Evolutionary conservation across 1,140 invertebrate genomes (phyloP).

Genomic region (Drosophila hydei): DNA sequence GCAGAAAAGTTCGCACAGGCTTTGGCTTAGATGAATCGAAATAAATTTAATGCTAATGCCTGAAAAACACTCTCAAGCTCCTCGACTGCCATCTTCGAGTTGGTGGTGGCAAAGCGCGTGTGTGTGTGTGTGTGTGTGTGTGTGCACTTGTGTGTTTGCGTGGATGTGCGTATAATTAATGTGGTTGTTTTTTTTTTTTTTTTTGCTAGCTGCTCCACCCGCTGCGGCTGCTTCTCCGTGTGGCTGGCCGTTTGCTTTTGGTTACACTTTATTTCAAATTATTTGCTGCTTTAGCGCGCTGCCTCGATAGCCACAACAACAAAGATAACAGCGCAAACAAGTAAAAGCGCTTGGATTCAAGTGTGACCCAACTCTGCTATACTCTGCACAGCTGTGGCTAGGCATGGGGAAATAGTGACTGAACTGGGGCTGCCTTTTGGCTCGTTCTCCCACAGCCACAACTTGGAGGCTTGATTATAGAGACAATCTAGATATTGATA

Average conservation of each 20-base stretch:
- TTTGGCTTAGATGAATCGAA: conserved; percentile 53
- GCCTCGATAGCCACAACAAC: conserved; percentile 3
- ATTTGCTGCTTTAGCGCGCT: conserved; percentile 60
- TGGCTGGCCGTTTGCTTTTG: conserved; percentile 53
- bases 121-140: background rate
- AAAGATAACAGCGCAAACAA: conserved; percentile 25
- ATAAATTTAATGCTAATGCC: conserved; percentile 70
- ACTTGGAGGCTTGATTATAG: too few relatives aligned
- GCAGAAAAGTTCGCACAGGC: background rate
- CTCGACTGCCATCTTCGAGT: conserved; percentile 26
- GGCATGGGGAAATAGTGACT: too few relatives aligned
- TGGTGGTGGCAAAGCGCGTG: background rate
- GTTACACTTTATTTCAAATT: conserved; percentile 75
- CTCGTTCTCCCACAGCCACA: too few relatives aligned
- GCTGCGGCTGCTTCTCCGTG: conserved; percentile 2
- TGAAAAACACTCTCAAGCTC: conserved; percentile 8
- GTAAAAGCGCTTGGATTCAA: background rate
- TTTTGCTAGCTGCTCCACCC: conserved; percentile 25
- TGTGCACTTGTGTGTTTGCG: background rate
- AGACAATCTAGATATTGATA: too few relatives aligned
- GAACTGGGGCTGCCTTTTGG: too few relatives aligned
- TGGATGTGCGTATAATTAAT: conserved; percentile 59
- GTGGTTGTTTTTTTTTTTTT: conserved; percentile 48
- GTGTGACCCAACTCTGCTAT: background rate
- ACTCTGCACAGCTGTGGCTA: background rate